phyloP scores from a whole-genome alignment of 2,888 invertebrate species.

The Spodoptera picta region DNA sequence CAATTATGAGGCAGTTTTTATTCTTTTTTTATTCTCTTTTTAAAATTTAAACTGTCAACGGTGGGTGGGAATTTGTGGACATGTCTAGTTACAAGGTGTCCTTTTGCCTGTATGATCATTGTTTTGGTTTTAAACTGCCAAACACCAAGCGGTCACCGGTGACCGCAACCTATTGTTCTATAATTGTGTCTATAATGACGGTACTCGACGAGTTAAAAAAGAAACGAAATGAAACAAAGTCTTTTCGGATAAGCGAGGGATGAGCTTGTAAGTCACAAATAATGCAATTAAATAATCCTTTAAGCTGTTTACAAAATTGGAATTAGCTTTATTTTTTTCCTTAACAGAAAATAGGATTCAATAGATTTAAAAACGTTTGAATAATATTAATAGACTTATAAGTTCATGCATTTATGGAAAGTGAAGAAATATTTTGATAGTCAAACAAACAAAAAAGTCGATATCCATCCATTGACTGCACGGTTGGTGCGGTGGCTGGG shows the following conservation, averaged over 20 bases:
- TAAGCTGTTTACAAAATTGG: conserved; percentile 37
- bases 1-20: conserved; percentile 81
- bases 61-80: conserved; percentile 80
- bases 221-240: too few species aligned
- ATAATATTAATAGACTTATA: neutral
- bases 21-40: conserved; percentile 66
- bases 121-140: too few species aligned
- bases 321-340: conserved; percentile 15
- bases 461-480: too few species aligned
- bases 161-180: too few species aligned
- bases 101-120: conserved; percentile 20
- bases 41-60: conserved; percentile 69
- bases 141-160: too few species aligned
- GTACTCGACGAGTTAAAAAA: too few species aligned
- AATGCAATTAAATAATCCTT: conserved; percentile 34
- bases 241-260: neutral
- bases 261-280: conserved; percentile 18
- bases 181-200: too few species aligned
- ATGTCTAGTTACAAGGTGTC: conserved; percentile 49
- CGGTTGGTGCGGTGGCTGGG: too few species aligned
- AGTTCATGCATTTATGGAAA: neutral
- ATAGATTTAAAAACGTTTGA: neutral
- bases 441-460: conserved; percentile 15
- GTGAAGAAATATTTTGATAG: neutral
- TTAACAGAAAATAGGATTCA: conserved; percentile 5